Percentiles rank a stretch among this genome's conserved stretches.
phyloP scores from a whole-genome alignment of 37 sponge, comb jelly and placozoan genomes.

The Amphimedon queenslandica region DNA sequence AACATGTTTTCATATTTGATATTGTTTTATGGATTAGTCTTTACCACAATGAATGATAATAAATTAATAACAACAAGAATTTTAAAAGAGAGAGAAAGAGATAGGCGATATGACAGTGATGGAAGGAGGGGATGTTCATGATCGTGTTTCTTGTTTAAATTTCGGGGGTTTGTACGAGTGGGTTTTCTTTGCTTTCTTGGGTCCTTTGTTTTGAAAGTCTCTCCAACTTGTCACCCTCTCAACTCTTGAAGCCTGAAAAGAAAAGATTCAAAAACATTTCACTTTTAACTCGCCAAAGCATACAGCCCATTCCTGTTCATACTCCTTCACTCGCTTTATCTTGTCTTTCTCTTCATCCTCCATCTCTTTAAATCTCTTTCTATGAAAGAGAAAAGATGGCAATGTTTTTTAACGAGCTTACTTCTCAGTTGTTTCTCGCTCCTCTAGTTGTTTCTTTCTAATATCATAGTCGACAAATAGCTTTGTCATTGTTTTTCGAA shows the following conservation, averaged over 20 bases:
- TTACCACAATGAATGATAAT: no score
- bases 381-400: no score
- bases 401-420: no score
- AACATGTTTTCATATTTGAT: no score
- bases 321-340: constrained; percentile 73
- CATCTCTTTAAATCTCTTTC: constrained; percentile 44
- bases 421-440: constrained; percentile 75
- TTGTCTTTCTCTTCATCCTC: constrained; percentile 58
- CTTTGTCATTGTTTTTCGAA: constrained; percentile 67
- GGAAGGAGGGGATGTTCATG: background rate
- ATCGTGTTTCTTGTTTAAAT: constrained; percentile 76
- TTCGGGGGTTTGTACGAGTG: constrained; percentile 82
- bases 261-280: background rate
- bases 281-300: no score
- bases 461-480: constrained; percentile 90
- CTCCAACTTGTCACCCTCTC: constrained; percentile 93
- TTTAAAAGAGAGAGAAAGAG: background rate
- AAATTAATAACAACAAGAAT: no score
- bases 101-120: background rate
- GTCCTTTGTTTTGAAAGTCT: constrained; percentile 73
- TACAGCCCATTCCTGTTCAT: constrained; percentile 92
- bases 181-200: constrained; percentile 58
- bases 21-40: no score
- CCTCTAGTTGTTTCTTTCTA: constrained; percentile 76
- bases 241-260: constrained; percentile 42